Evolutionary conservation across 2,797 vertebrate species (phyloP).

Genomic region (Crax fasciolata): DNA sequence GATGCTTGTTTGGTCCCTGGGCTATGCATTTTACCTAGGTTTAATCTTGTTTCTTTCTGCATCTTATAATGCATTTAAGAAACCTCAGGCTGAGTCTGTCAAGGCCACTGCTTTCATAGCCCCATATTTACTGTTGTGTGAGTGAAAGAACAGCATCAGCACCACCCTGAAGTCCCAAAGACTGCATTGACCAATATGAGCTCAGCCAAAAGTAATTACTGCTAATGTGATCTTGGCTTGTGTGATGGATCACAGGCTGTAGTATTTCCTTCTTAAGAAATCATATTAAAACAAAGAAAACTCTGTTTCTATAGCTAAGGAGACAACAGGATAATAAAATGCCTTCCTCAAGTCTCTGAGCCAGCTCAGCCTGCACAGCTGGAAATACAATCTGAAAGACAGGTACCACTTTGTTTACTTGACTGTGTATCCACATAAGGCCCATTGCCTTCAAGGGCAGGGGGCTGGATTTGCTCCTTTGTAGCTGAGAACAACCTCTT

Average conservation of each 20-base stretch:
- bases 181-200: constrained; percentile 16
- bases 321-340: constrained; percentile 41
- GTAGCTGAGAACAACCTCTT: not conserved
- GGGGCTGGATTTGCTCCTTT: not conserved
- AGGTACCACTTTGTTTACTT: not conserved
- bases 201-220: constrained; percentile 63
- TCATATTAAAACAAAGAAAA: constrained; percentile 30
- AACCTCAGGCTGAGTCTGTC: constrained; percentile 35
- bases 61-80: constrained; percentile 41
- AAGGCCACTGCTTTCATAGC: constrained; percentile 6
- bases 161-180: not conserved
- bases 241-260: constrained; percentile 33
- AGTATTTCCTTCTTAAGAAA: constrained; percentile 56
- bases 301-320: constrained; percentile 4
- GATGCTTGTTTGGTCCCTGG: constrained; percentile 8
- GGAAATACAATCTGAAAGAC: not conserved
- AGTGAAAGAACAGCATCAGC: not conserved
- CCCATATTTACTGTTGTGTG: not conserved
- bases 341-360: not conserved
- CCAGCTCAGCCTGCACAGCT: not conserved
- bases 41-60: constrained; percentile 52
- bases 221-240: constrained; percentile 59
- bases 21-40: not conserved
- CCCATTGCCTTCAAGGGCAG: not conserved
- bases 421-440: not conserved